Conservation (phyloP, 2,113 vertebrate species). For the Mesoclemmys tuberculata region DNA sequence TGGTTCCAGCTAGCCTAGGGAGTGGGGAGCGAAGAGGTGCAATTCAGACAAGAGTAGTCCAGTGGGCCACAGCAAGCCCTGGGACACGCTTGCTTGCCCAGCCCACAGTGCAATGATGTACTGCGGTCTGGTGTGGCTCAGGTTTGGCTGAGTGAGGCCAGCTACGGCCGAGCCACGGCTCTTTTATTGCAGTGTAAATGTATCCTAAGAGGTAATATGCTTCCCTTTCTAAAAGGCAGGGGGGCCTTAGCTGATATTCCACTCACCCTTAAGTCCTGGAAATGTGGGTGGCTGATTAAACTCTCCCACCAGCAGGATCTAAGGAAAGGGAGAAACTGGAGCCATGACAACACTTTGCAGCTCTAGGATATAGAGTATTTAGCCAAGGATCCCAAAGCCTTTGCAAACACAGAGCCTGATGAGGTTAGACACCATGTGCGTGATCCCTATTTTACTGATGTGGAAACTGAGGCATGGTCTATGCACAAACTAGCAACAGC, state of each 20-base stretch:
- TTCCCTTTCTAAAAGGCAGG: background rate
- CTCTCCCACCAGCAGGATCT: accelerated
- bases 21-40: background rate
- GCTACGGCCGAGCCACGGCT: too few relatives aligned
- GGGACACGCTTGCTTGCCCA: background rate
- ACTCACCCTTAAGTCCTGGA: background rate
- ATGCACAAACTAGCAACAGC: accelerated
- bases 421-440: background rate
- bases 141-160: background rate
- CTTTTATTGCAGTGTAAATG: too few relatives aligned
- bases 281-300: accelerated
- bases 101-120: background rate
- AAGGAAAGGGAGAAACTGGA: background rate
- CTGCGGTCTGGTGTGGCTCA: background rate
- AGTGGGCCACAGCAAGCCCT: background rate
- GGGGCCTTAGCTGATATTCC: background rate
- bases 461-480: accelerated
- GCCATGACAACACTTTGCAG: accelerated
- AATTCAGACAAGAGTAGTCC: background rate
- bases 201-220: background rate
- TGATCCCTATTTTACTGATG: background rate
- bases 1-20: background rate
- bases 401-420: background rate
- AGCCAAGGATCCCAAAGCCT: background rate
- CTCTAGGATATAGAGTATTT: background rate